Conservation (phyloP, 1,140 invertebrate species). For the Melanaphis sacchari region DNA sequence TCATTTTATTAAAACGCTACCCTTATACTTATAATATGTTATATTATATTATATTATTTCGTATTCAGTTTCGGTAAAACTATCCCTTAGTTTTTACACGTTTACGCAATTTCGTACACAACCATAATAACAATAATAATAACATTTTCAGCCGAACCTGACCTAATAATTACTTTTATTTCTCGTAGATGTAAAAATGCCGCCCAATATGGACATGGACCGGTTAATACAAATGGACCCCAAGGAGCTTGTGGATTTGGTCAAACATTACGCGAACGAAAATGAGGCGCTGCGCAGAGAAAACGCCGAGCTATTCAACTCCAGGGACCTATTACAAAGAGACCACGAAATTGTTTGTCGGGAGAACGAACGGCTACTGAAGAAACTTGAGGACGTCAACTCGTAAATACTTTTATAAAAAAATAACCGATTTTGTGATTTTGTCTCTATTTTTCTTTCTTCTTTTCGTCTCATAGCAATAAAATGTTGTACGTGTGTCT, state of each 20-base stretch:
- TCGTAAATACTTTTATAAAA: conserved; percentile 69
- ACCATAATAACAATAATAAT: not conserved
- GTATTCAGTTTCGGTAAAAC: not conserved
- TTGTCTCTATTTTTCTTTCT: conserved; percentile 10
- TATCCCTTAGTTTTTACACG: not conserved
- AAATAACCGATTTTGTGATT: conserved; percentile 33
- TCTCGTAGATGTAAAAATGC: conserved; percentile 62
- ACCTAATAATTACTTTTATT: not conserved
- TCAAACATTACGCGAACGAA: conserved; percentile 81
- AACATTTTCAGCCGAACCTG: not conserved
- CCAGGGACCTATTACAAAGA: conserved; percentile 79
- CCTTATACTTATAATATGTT: too few species aligned
- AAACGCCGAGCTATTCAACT: conserved; percentile 83
- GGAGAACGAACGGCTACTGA: conserved; percentile 87
- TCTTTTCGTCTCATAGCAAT: conserved; percentile 13
- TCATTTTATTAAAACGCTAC: not conserved
- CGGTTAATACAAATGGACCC: conserved; percentile 76
- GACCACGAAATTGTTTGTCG: conserved; percentile 89
- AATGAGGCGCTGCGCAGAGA: conserved; percentile 85
- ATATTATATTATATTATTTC: not conserved
- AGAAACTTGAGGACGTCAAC: conserved; percentile 87
- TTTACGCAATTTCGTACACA: not conserved
- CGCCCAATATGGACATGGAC: conserved; percentile 73
- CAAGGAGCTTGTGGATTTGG: conserved; percentile 75
- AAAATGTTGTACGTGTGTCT: conserved; percentile 17